Conservation (phyloP, 2,113 vertebrate species). For the Cheilinus undulatus region DNA sequence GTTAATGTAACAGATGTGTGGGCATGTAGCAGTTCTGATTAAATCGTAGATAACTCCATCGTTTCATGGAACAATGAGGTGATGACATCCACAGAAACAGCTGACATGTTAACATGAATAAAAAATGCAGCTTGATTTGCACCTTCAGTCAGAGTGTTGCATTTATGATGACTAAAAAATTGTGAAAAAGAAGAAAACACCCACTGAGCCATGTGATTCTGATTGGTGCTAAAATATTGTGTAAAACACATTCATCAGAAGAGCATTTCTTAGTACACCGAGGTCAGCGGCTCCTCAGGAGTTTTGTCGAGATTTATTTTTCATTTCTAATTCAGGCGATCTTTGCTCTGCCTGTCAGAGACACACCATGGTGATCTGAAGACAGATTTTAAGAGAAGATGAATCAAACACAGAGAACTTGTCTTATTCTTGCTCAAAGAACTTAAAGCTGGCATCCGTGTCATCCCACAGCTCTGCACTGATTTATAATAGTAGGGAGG, state of each 20-base stretch:
- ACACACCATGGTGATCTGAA: slow-evolving; percentile 53
- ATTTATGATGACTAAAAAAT: slow-evolving; percentile 28
- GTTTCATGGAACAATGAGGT: slow-evolving; percentile 3
- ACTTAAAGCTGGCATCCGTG: slow-evolving; percentile 58
- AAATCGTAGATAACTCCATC: background rate
- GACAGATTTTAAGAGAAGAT: slow-evolving; percentile 48
- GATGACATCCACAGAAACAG: slow-evolving; percentile 22
- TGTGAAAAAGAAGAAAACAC: slow-evolving; percentile 34
- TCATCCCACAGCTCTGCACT: slow-evolving; percentile 57
- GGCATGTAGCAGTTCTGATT: background rate
- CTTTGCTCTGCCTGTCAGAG: slow-evolving; percentile 52
- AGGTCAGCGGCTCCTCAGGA: slow-evolving; percentile 9
- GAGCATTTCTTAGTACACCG: slow-evolving; percentile 8
- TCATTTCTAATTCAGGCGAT: slow-evolving; percentile 58
- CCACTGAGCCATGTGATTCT: slow-evolving; percentile 28
- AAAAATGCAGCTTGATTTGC: slow-evolving; percentile 33
- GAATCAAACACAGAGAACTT: slow-evolving; percentile 66
- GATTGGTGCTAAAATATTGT: slow-evolving; percentile 40
- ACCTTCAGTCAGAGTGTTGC: slow-evolving; percentile 29
- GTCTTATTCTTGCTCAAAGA: slow-evolving; percentile 57
- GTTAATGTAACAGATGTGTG: slow-evolving; percentile 12
- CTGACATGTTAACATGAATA: slow-evolving; percentile 24
- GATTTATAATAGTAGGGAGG: slow-evolving; percentile 71
- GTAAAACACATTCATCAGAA: slow-evolving; percentile 10
- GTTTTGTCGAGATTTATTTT: slow-evolving; percentile 38